Evolutionary conservation across 2,797 vertebrate species (phyloP).

Genomic region (Chloroceryle inda): DNA sequence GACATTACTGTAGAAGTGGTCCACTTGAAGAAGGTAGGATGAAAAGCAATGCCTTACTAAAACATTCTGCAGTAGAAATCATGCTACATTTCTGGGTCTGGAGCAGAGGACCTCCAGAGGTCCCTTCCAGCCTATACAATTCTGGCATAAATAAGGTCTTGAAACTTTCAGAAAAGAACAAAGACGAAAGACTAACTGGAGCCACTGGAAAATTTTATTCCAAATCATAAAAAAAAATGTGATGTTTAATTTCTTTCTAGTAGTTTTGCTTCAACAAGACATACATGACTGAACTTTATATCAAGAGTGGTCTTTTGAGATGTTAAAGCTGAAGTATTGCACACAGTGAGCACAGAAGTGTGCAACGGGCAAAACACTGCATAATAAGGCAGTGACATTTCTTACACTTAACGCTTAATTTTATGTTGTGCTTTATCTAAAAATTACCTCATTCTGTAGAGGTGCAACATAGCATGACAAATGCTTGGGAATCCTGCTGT

Average conservation of each 20-base stretch:
- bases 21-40: background rate
- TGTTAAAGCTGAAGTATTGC: background rate
- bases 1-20: background rate
- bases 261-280: background rate
- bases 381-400: conserved; percentile 5
- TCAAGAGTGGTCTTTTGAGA: background rate
- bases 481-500: background rate
- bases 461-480: background rate
- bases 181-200: background rate
- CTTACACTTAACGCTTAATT: conserved; percentile 5
- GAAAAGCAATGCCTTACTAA: background rate
- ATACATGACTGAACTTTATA: background rate
- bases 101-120: background rate
- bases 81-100: background rate
- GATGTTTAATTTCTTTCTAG: background rate
- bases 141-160: background rate
- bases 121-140: background rate
- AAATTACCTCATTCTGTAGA: background rate
- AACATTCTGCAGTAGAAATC: background rate
- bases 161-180: background rate
- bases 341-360: background rate
- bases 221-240: background rate
- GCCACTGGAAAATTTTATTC: background rate
- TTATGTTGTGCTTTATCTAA: background rate
- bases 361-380: background rate